These are phyloP conservation scores for Lepus timidus DNA, from an alignment of 2,113 vertebrate species.

Conservation along the genomic window DNA sequence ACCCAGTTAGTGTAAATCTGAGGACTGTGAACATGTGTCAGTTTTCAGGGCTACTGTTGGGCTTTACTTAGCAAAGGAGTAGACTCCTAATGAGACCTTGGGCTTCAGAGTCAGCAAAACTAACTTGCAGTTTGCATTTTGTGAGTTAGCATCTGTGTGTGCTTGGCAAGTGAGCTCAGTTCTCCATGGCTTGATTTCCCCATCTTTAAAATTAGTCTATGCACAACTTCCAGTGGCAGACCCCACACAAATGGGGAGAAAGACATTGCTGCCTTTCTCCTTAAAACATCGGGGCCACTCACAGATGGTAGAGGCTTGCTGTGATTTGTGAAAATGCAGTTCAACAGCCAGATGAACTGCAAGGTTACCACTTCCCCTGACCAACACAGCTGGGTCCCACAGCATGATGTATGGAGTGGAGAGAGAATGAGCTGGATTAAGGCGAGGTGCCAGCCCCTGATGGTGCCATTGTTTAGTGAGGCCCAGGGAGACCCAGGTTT, in stretches of 20 bases:
- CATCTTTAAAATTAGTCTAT: slow-evolving; percentile 34
- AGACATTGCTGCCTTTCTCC: neutral
- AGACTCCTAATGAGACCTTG: neutral
- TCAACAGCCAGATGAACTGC: neutral
- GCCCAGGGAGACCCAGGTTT: neutral
- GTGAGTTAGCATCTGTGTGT: slow-evolving; percentile 12
- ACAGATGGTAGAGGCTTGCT: neutral
- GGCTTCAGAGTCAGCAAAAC: slow-evolving; percentile 11
- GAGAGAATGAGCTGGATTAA: neutral
- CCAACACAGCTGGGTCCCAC: neutral
- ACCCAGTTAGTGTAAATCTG: slow-evolving; percentile 35
- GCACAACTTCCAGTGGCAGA: slow-evolving; percentile 21
- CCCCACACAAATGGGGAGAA: neutral
- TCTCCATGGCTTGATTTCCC: slow-evolving; percentile 18
- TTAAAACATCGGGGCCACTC: neutral
- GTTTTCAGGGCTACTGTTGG: slow-evolving; percentile 1
- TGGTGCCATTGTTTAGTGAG: neutral
- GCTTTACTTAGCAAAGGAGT: slow-evolving; percentile 22
- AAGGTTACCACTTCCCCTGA: neutral
- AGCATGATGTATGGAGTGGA: neutral
- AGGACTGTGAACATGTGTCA: slow-evolving; percentile 1
- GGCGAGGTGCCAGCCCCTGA: neutral
- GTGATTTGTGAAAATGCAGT: neutral
- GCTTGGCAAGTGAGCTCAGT: slow-evolving; percentile 43
- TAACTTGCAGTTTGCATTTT: slow-evolving; percentile 17